These are phyloP conservation scores for Calliphora vomitoria DNA, from an alignment of 2,888 invertebrate genomes.

Conservation along the genomic window DNA sequence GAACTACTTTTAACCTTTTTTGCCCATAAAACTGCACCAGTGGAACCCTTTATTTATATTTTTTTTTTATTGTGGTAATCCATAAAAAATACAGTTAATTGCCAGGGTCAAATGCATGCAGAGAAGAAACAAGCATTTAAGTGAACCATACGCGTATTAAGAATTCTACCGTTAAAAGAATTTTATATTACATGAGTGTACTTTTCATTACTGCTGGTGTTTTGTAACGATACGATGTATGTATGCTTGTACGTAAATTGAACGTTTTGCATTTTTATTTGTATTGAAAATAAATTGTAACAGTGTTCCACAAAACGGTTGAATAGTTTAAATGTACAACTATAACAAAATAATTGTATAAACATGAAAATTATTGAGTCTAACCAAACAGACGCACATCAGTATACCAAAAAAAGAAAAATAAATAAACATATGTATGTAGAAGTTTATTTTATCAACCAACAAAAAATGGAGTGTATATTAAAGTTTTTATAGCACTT, in stretches of 20 bases:
- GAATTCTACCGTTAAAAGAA: conserved; percentile 47
- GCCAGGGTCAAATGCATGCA: conserved; percentile 20
- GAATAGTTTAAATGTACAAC: conserved; percentile 49
- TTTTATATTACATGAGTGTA: conserved; percentile 37
- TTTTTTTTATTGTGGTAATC: conserved; percentile 23
- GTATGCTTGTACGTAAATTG: neutral
- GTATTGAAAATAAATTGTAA: conserved; percentile 36
- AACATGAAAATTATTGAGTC: conserved; percentile 59
- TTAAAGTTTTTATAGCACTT: neutral
- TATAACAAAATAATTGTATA: conserved; percentile 53
- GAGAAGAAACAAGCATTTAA: neutral
- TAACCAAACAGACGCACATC: conserved; percentile 21
- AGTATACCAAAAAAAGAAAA: neutral
- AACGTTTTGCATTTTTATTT: neutral
- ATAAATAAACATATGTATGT: neutral
- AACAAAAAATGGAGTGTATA: neutral
- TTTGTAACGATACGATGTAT: neutral
- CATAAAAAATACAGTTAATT: conserved; percentile 17
- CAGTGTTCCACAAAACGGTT: conserved; percentile 49
- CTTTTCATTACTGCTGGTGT: conserved; percentile 23
- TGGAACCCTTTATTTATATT: conserved; percentile 24
- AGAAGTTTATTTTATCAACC: neutral
- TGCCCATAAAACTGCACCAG: conserved; percentile 7
- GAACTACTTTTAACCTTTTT: neutral
- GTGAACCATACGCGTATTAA: conserved; percentile 33